Evolutionary conservation across 2,113 vertebrate genomes (phyloP).

Genomic region (Phylloscopus trochilus): DNA sequence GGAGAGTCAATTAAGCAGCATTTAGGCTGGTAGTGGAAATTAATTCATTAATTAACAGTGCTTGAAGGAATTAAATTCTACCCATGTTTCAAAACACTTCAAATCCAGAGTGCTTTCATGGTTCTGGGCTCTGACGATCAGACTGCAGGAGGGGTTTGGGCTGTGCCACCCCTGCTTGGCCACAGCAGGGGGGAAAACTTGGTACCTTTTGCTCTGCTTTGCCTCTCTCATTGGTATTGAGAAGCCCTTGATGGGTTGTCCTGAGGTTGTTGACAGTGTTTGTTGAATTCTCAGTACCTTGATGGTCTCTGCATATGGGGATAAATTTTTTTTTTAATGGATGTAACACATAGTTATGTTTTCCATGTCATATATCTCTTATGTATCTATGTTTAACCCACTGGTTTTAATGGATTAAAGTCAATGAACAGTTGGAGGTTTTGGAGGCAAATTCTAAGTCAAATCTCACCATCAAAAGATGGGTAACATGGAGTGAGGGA

Average conservation of each 20-base stretch:
- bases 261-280: background rate
- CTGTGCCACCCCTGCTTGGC: background rate
- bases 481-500: background rate
- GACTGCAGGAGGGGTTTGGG: background rate
- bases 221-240: background rate
- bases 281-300: background rate
- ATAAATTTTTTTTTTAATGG: background rate
- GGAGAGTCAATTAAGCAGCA: slow-evolving; percentile 3
- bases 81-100: background rate
- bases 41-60: background rate
- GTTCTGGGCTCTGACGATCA: background rate
- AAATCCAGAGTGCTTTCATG: background rate
- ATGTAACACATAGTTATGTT: background rate
- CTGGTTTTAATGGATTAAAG: background rate
- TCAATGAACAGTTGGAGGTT: background rate
- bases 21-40: slow-evolving; percentile 7
- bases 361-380: background rate
- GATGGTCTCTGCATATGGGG: background rate
- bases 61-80: background rate
- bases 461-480: background rate
- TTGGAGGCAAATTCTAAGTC: background rate
- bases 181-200: no score
- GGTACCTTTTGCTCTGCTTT: background rate
- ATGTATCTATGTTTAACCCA: background rate
- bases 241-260: background rate